Evolutionary conservation across 2,888 invertebrate species (phyloP), one percentile per base, ranked within the genome.

Genomic region (Philhelius pedissequus): DNA sequence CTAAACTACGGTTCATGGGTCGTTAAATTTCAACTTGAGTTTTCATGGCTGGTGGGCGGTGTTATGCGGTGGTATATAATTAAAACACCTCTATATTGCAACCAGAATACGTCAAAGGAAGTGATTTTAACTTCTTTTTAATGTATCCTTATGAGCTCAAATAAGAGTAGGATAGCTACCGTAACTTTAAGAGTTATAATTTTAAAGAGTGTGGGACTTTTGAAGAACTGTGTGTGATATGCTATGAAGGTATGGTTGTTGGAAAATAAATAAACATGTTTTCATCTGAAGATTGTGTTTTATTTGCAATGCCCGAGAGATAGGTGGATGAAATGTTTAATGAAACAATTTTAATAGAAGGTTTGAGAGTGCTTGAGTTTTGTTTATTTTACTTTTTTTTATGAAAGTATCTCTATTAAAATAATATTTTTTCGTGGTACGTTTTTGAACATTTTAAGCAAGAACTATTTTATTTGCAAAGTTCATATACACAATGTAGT

Each of bases 41-140:
- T 68, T 77, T 54, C 71, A 77, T 62, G 73, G 40, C 22, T 68
- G 60, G 71, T 25, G 50, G 50, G 25, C 15, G 50, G 27, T 9
- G 2, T 18, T 60, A 66, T 54, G 3, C 30, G 43, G 18, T 30
- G 7, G 62, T 62, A 43, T 62, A 43, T 81, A 77, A 82, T 82
- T 76, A 77, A 82, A 77, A 56, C 76, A 38, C 50, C 45, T 40
- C 50, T 22, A 6, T 7, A 8, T 18, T 13, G n/a, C 38, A 25
- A 38, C 4, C 4, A 22, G 25, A 58, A 62, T 71, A 66, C 43
- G 62, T 69, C 69, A 74, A 69, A 78, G 69, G 73, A 78, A 83
- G 78, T 83, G 83, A 78, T 83, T 83, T 83, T 78, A 83, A 78
- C 64, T 74, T 52, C 60, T 69, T 74, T 74, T 78, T 83, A 83